Base-by-base conservation (phyloP, 2,888 invertebrate genomes). In the Chalcosyrphus nemorum region DNA sequence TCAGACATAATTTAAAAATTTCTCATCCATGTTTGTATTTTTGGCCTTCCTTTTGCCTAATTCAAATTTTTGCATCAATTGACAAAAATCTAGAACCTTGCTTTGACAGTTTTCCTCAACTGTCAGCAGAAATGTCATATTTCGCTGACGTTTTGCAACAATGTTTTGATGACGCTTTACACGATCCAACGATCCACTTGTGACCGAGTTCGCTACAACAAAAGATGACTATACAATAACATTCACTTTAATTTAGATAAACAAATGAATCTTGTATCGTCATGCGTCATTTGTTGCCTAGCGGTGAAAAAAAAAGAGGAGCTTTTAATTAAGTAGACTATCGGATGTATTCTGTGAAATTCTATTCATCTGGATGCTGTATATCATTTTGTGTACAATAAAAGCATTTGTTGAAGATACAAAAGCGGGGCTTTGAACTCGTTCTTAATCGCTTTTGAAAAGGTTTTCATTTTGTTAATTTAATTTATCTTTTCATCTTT, bases 341-440 rank as follows among this genome's bases (percentile, higher is more conserved):
- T 74, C 74, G 63, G 61, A 50, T 38, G 32, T 43, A 19, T 43
- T 50, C 65, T 24, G 6, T 32, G 50, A 59, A 66, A 57, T 65
- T 43, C 19, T 24, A 47, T 29, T 21, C 66, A 27, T 24, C n/a
- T 29, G 5, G 38, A 2, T 35, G n/a, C 32, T 32, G 32, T 32
- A 32, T 32, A 7, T 32, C 15, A 35, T 29, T 29, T 15, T 24
- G 32, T 15, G 11, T 47, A 17, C 32, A 29, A 29, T 4, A 24
- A 15, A 13, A 6, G 13, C 43, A n/a, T 21, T 9, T n/a, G 32
- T 38, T 13, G 15, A 17, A 38, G 11, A 24, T 50, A 38, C 50
- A 32, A 24, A 24, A 35, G 52, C 15, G 52, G 41, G 52, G 24
- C 66, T 54, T 66, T 54, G 66, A 66, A 66, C 59, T 50, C 32